Evolutionary conservation across 2,113 vertebrate genomes (phyloP), one percentile per base, ranked within the genome.

Genomic region (Leucopsar rothschildi): DNA sequence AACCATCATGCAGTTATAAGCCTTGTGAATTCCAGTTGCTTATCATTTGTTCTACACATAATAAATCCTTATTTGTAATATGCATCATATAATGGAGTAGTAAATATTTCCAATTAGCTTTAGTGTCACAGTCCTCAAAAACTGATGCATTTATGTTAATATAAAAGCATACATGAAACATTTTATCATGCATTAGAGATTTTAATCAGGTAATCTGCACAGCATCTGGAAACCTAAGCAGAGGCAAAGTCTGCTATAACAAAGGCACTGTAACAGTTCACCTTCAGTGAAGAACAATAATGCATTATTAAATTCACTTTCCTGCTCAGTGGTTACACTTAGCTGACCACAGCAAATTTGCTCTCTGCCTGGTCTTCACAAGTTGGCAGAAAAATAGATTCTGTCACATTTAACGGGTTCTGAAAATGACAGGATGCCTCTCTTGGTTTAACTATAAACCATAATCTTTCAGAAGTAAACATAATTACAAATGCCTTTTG

Each of bases 271-370:
- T 98, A 98, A 99, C 98, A 99, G 99, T 99, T 99, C 99, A 99
- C 99, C 99, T 99, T 99, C 98, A 99, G 99, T 98, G 99, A 99
- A 99, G 99, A 99, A 99, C 99, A 99, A 99, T 99, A 99, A 99
- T 99, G 98, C 99, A 99, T 99, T 99, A 99, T 99, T 99, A 99
- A 99, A 99, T 99, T 99, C 99, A 99, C 99, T 99, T 99, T 99
- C 98, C 99, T 98, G 98, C 98, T 99, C 98, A 99, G 98, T 98
- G 99, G 99, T 99, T 99, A 99, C 99, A 99, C 99, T 99, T 99
- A 99, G 99, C 99, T 99, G 99, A 99, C 99, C 99, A 99, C 99
- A 99, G 99, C 99, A 99, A 99, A 99, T 99, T 99, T 99, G 99
- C 98, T 99, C 98, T 98, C 99, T 98, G 99, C 99, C 99, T 98